Evolutionary conservation across 2,113 vertebrate species (phyloP).

Genomic region (Crotalus helleri): DNA sequence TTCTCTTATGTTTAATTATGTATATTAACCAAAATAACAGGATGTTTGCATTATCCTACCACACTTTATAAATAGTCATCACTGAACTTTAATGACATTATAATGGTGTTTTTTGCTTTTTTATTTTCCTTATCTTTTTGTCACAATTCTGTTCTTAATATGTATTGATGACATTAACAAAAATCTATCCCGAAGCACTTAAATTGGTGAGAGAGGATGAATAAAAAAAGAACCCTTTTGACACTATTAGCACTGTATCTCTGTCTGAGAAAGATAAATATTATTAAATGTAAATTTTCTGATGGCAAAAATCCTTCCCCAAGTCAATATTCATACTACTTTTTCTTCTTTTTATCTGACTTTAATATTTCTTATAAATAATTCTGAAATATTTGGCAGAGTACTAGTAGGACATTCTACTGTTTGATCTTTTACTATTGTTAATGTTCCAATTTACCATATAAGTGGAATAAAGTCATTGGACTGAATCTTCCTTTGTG

Average conservation of each 20-base stretch:
- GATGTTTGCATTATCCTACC: not conserved
- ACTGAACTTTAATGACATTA: not conserved
- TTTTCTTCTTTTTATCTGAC: not conserved
- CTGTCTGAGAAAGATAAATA: not conserved
- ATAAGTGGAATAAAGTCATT: not conserved
- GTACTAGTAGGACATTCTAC: not conserved
- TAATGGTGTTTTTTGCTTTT: not conserved
- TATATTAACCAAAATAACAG: not conserved
- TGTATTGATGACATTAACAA: not conserved
- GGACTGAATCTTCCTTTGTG: not conserved
- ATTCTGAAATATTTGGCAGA: not conserved
- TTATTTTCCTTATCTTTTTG: not conserved
- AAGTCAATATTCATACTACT: not conserved
- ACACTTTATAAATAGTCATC: not conserved
- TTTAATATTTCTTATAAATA: not conserved
- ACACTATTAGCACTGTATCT: not conserved
- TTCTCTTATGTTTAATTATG: not conserved
- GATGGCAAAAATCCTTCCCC: not conserved
- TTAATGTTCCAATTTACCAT: constrained; percentile 6
- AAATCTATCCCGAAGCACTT: not conserved
- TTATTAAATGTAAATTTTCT: not conserved
- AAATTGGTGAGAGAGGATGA: not conserved
- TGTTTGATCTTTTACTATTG: not conserved
- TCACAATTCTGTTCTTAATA: not conserved
- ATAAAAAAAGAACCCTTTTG: not conserved